Conservation (phyloP, 30 jellyfish, hydroid and myxozoan genomes). For the Hydractinia echinata region DNA sequence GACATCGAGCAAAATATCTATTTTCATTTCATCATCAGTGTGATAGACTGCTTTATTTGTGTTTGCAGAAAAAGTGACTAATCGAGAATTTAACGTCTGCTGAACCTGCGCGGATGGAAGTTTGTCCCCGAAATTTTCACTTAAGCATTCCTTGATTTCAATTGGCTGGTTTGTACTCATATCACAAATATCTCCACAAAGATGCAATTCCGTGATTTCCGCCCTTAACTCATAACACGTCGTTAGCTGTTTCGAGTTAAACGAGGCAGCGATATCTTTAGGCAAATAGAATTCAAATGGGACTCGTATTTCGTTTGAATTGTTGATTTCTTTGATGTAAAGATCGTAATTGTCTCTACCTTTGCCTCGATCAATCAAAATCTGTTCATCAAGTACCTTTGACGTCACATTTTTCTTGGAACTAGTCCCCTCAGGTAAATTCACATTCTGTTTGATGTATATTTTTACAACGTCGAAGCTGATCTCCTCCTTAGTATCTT, state of each 20-base stretch:
- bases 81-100: background rate
- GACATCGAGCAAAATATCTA: slow-evolving; percentile 18
- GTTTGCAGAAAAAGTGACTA: slow-evolving; percentile 10
- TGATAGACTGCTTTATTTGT: background rate
- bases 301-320: background rate
- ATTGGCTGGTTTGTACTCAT: slow-evolving; percentile 10
- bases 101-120: slow-evolving; percentile 16
- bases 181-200: slow-evolving; percentile 26
- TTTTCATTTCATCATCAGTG: slow-evolving; percentile 9
- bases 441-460: background rate
- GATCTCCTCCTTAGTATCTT: slow-evolving; percentile 10
- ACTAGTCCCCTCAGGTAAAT: slow-evolving; percentile 6
- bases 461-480: background rate
- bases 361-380: background rate
- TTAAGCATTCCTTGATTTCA: background rate
- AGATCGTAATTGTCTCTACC: background rate
- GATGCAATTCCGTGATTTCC: slow-evolving; percentile 6
- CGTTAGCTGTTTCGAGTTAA: slow-evolving; percentile 8
- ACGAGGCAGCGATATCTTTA: slow-evolving; percentile 2
- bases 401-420: slow-evolving; percentile 6
- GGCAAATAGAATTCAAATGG: background rate
- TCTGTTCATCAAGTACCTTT: slow-evolving; percentile 1
- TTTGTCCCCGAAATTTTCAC: background rate
- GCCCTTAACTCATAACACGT: slow-evolving; percentile 23
- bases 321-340: background rate